Conservation (phyloP, 2,797 vertebrate genomes). For the Dermochelys coriacea region DNA sequence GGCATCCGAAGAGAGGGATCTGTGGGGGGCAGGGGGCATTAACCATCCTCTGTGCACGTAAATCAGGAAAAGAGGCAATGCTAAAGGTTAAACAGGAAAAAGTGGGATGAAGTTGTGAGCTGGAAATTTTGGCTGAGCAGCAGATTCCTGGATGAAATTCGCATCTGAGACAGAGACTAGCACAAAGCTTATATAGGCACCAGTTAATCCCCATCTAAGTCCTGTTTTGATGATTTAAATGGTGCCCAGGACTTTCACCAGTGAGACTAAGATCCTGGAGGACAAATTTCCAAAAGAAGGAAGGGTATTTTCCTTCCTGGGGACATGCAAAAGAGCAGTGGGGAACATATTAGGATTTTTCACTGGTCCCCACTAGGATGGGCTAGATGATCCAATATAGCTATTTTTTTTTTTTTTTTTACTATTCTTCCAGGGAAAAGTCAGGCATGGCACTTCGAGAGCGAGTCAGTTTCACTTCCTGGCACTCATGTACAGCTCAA, state of each 20-base stretch:
- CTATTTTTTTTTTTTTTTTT: background rate
- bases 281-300: slow-evolving; percentile 35
- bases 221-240: slow-evolving; percentile 3
- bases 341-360: background rate
- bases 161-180: background rate
- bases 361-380: background rate
- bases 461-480: background rate
- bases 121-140: background rate
- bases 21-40: fast-evolving
- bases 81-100: too few species aligned
- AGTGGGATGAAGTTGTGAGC: background rate
- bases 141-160: background rate
- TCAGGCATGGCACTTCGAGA: background rate
- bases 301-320: slow-evolving; percentile 4
- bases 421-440: background rate
- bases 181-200: background rate
- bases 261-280: slow-evolving; percentile 25
- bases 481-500: background rate
- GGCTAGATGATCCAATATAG: fast-evolving
- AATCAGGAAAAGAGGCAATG: background rate
- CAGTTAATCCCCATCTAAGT: slow-evolving; percentile 56
- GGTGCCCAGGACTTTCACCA: slow-evolving; percentile 2
- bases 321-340: background rate
- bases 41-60: background rate
- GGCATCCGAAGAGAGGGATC: background rate